Evolutionary conservation across 1,140 invertebrate genomes (phyloP), one percentile per base, ranked within the genome.

Genomic region (Drosophila azteca): DNA sequence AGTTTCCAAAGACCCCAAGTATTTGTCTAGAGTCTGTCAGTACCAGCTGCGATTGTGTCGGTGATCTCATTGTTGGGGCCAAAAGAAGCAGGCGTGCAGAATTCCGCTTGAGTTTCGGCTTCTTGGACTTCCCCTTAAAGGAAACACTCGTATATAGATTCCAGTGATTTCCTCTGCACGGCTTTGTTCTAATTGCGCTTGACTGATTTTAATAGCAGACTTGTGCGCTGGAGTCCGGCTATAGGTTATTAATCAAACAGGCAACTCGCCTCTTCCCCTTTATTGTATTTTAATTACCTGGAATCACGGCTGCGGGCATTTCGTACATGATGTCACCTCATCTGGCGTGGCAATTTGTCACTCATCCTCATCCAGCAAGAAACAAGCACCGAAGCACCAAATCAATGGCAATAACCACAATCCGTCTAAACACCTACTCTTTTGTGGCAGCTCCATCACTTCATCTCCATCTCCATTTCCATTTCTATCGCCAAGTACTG

Each of bases 121-220:
- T 54, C 54, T 41, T 50, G 29, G 43, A 53, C 39, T 53, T 52
- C 39, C 63, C 68, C 54, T 63, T 31, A 88, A 83, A 88, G 76
- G 71, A 88, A 88, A 79, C 64, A 59, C 69, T 63, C 74, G 53
- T 64, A 71, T 79, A 52, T 74, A 39, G 26, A 35, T 43, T 39
- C 66, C 58, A 50, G 39, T 71, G 58, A 41, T 63, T 62, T 24
- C 48, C 45, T 69, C 46, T 58, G 31, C 52, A 74, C 49, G 46
- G 60, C 83, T 88, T 88, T 88, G 83, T 88, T 89, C 78, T 79
- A 77, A 89, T 83, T 89, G 83, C 83, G 83, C 84, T 83, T 76
- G 76, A 88, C 76, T 89, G 84, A 88, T 41, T 88, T 88, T 89
- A 83, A 89, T 79, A 79, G 79, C 77, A 51, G 61, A 58, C 67